phyloP scores from a whole-genome alignment of 2,888 invertebrate species.

The Apotomis capreana region DNA sequence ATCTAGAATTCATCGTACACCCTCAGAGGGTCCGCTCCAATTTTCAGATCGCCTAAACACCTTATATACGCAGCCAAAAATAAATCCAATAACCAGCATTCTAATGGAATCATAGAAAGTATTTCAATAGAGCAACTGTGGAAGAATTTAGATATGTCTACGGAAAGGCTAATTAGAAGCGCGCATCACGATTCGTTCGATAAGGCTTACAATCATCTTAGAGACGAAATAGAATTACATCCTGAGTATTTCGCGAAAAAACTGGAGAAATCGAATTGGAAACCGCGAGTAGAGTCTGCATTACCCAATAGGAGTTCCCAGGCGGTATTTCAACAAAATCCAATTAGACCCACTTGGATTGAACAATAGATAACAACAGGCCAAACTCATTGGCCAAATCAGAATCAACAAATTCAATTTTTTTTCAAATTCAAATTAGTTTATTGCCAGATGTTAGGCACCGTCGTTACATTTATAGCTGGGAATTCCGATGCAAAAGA shows the following conservation, averaged over 20 bases:
- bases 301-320: not conserved
- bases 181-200: slow-evolving; percentile 1
- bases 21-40: not conserved
- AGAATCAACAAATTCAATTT: not conserved
- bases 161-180: slow-evolving; percentile 1
- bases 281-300: not conserved
- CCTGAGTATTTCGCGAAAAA: slow-evolving; percentile 1
- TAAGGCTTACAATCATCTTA: not conserved
- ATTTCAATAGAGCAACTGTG: slow-evolving; percentile 7
- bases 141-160: slow-evolving; percentile 3
- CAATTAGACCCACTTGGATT: not conserved
- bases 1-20: not conserved
- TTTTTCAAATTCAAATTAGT: too few species aligned
- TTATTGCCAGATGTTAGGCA: too few species aligned
- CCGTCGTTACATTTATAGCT: too few species aligned
- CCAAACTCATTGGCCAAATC: not conserved
- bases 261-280: not conserved
- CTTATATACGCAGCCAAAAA: slow-evolving; percentile 11
- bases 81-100: not conserved
- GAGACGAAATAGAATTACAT: slow-evolving; percentile 1
- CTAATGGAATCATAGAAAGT: not conserved
- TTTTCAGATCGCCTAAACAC: not conserved
- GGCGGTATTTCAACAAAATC: not conserved
- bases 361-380: not conserved
- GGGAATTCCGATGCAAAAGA: too few species aligned